These are phyloP conservation scores for Sphaerophoria rueppellii DNA, from an alignment of 2,888 invertebrate species.

Conservation along the genomic window DNA sequence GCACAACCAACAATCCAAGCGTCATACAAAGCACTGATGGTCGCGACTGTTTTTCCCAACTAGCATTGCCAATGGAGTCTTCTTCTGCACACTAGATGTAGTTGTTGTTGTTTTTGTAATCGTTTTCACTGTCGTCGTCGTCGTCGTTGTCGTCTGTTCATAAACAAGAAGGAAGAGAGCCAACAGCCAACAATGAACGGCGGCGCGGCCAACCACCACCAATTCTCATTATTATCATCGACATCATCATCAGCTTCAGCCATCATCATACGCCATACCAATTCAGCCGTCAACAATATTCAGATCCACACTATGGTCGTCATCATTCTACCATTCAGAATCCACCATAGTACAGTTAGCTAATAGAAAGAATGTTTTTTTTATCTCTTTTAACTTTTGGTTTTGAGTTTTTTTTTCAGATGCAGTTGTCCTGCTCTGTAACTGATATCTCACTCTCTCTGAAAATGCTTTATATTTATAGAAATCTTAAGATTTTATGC, in stretches of 20 bases:
- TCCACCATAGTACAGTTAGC: conserved; percentile 71
- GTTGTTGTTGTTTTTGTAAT: conserved; percentile 7
- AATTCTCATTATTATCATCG: conserved; percentile 55
- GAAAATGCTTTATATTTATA: conserved; percentile 16
- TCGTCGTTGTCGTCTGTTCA: conserved; percentile 10
- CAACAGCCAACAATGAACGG: not conserved
- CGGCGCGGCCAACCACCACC: conserved; percentile 48
- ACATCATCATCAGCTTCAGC: conserved; percentile 38
- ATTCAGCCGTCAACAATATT: conserved; percentile 25
- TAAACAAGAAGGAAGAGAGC: conserved; percentile 37
- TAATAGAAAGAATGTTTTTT: conserved; percentile 57
- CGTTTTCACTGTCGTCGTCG: not conserved
- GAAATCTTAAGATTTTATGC: conserved; percentile 30
- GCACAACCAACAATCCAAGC: conserved; percentile 73
- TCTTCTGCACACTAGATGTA: conserved; percentile 1
- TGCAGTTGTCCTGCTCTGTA: conserved; percentile 2
- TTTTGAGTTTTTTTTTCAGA: conserved; percentile 9
- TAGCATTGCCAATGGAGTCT: conserved; percentile 43
- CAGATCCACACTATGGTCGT: conserved; percentile 21
- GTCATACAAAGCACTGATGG: conserved; percentile 71
- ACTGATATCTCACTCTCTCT: conserved; percentile 17
- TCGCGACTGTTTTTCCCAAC: conserved; percentile 52
- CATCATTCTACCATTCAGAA: conserved; percentile 60
- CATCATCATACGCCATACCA: conserved; percentile 8
- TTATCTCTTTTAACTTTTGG: conserved; percentile 27